Evolutionary conservation across 2,113 vertebrate genomes (phyloP).

Genomic region (Zosterops borbonicus): DNA sequence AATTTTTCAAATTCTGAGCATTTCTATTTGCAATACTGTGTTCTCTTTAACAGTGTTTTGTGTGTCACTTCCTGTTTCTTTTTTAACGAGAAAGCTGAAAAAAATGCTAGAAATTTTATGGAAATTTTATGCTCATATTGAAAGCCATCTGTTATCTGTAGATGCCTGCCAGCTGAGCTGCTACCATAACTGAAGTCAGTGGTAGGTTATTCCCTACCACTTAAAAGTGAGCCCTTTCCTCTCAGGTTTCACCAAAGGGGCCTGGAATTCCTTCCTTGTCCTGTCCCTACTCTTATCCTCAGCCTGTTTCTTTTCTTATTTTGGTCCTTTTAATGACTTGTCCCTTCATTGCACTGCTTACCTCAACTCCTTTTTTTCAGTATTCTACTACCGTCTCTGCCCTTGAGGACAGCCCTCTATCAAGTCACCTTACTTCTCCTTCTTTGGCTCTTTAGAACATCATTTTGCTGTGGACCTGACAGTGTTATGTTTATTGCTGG

Average conservation of each 20-base stretch:
- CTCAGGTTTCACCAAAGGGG: neutral
- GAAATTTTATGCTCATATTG: neutral
- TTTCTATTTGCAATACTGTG: neutral
- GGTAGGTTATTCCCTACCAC: neutral
- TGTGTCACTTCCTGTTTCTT: conserved; percentile 1
- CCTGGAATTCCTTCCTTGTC: neutral
- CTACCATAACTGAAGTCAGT: neutral
- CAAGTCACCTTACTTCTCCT: neutral
- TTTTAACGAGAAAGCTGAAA: conserved; percentile 10
- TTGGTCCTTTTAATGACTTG: neutral
- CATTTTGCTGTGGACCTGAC: neutral
- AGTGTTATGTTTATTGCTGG: neutral
- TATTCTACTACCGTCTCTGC: fast-evolving
- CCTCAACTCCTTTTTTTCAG: neutral
- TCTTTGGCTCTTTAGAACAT: neutral
- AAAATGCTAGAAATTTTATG: neutral
- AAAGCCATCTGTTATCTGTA: neutral
- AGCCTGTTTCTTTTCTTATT: neutral
- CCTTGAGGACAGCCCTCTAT: fast-evolving
- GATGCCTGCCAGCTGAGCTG: neutral
- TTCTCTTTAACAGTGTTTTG: neutral
- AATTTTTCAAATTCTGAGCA: neutral
- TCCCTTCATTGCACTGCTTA: neutral
- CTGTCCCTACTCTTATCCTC: neutral
- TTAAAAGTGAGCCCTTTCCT: neutral